Evolutionary conservation across 2,113 vertebrate genomes (phyloP).

Genomic region (Aleadryas rufinucha): DNA sequence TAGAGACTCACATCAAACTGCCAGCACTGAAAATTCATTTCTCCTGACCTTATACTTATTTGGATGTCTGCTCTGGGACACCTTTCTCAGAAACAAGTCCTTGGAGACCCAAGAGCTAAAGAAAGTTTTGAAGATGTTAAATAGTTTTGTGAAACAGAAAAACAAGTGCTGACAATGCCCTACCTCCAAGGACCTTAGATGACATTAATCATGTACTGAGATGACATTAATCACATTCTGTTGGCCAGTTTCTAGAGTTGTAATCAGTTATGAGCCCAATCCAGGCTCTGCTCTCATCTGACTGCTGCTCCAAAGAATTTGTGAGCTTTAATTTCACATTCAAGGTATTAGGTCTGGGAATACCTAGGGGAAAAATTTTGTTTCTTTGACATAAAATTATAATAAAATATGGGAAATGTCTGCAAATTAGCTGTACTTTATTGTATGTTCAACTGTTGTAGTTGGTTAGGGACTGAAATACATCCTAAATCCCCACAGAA

Average conservation of each 20-base stretch:
- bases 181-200: background rate
- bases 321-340: background rate
- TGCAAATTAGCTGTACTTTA: background rate
- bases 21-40: background rate
- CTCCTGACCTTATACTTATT: background rate
- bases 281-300: background rate
- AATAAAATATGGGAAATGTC: background rate
- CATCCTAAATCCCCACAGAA: background rate
- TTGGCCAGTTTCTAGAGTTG: background rate
- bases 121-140: background rate
- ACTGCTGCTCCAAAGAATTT: background rate
- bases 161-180: background rate
- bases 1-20: background rate
- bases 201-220: background rate
- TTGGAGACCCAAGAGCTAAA: background rate
- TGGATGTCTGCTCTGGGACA: background rate
- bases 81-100: background rate
- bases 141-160: background rate
- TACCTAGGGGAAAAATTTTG: background rate
- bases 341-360: background rate
- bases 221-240: background rate
- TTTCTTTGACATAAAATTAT: background rate
- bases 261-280: background rate
- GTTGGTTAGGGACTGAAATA: background rate
- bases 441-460: background rate